Evolutionary conservation across 2,888 invertebrate genomes (phyloP).

Genomic region (Dione vanillae): DNA sequence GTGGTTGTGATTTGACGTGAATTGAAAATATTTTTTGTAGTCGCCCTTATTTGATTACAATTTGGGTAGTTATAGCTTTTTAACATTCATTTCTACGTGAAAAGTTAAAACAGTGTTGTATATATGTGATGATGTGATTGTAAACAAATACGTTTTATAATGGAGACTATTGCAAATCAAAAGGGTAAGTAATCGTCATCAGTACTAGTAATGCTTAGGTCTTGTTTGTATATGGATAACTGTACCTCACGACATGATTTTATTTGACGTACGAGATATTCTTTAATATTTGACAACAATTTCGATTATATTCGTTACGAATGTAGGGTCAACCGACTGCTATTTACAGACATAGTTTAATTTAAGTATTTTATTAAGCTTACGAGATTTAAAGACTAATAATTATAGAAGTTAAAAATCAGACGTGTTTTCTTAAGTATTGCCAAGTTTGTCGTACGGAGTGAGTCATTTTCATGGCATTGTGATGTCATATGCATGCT

Average conservation of each 20-base stretch:
- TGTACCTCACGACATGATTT: slow-evolving; percentile 72
- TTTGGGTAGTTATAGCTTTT: slow-evolving; percentile 43
- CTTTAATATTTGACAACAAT: slow-evolving; percentile 47
- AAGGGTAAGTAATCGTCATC: slow-evolving; percentile 71
- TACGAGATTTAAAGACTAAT: slow-evolving; percentile 13
- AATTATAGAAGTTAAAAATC: slow-evolving; percentile 39
- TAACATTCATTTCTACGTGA: slow-evolving; percentile 23
- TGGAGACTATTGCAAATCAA: slow-evolving; percentile 79
- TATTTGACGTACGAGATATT: slow-evolving; percentile 62
- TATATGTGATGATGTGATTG: slow-evolving; percentile 75
- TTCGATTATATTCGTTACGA: slow-evolving; percentile 43
- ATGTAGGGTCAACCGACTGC: slow-evolving; percentile 36
- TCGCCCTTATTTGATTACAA: slow-evolving; percentile 58
- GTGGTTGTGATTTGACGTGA: slow-evolving; percentile 41
- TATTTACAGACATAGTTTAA: slow-evolving; percentile 33
- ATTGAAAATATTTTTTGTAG: slow-evolving; percentile 54
- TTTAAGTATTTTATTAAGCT: slow-evolving; percentile 20
- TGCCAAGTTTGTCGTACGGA: slow-evolving; percentile 57
- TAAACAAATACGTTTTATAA: slow-evolving; percentile 61
- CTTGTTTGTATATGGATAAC: slow-evolving; percentile 80
- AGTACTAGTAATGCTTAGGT: slow-evolving; percentile 54
- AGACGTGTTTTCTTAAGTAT: slow-evolving; percentile 50
- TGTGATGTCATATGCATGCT: slow-evolving; percentile 76
- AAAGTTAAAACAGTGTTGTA: slow-evolving; percentile 27
- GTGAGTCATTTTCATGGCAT: slow-evolving; percentile 73